These are phyloP conservation scores for Sander vitreus DNA, from an alignment of 2,113 vertebrate genomes.

Conservation along the genomic window DNA sequence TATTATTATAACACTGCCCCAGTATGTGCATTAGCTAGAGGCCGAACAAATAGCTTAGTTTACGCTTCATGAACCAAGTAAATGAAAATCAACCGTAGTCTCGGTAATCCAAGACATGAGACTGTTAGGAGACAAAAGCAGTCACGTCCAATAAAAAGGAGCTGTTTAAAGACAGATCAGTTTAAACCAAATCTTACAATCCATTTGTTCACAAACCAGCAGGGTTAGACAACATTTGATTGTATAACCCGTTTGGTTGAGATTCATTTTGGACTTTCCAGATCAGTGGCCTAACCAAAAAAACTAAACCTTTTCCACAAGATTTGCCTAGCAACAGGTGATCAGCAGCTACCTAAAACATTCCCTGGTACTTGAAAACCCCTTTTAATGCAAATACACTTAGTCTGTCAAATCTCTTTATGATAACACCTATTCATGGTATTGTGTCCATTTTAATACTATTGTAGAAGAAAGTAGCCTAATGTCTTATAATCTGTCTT, in stretches of 20 bases:
- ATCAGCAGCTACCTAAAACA: conserved; percentile 15
- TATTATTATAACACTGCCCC: too few species aligned
- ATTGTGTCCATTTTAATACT: background rate
- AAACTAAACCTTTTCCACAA: background rate
- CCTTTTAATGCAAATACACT: background rate
- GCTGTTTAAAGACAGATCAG: conserved; percentile 1
- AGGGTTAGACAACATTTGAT: conserved; percentile 6
- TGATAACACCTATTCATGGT: background rate
- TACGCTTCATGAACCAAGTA: background rate
- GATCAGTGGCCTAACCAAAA: conserved; percentile 2
- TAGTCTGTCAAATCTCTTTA: background rate
- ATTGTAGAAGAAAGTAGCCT: background rate
- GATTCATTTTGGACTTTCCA: conserved; percentile 28
- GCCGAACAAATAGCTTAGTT: background rate
- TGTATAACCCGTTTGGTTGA: background rate
- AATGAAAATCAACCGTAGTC: background rate
- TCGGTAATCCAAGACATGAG: background rate
- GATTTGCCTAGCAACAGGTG: conserved; percentile 66
- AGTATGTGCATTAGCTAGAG: background rate
- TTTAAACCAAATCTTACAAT: background rate
- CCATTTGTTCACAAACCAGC: background rate
- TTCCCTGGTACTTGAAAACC: conserved; percentile 3
- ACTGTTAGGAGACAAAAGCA: background rate
- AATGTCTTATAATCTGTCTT: background rate
- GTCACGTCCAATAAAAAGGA: background rate